phyloP scores from a whole-genome alignment of 2,113 vertebrate species.

The Sus scrofa region T2T-Sscrofa CM000824.6:107716001-107716500 shows the following conservation, averaged over 20 bases:
- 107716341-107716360: too few relatives aligned
- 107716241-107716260: background rate
- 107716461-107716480: too few relatives aligned
- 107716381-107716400: too few relatives aligned
- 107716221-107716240: background rate
- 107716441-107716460: too few relatives aligned
- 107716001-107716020: background rate
- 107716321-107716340: too few relatives aligned
- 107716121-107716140: constrained; percentile 11
- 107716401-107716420: too few relatives aligned
- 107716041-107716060: constrained; percentile 8
- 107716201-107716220: constrained; percentile 48
- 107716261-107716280: background rate
- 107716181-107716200: constrained; percentile 20
- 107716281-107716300: background rate
- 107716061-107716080: background rate
- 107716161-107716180: constrained; percentile 1
- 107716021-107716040: background rate
- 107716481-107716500: too few relatives aligned
- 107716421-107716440: too few relatives aligned
- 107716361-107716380: too few relatives aligned
- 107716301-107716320: background rate
- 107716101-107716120: background rate
- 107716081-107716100: background rate
- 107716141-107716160: background rate